These are phyloP conservation scores for Horisme vitalbata DNA, from an alignment of 2,888 invertebrate species.

Conservation along the genomic window DNA sequence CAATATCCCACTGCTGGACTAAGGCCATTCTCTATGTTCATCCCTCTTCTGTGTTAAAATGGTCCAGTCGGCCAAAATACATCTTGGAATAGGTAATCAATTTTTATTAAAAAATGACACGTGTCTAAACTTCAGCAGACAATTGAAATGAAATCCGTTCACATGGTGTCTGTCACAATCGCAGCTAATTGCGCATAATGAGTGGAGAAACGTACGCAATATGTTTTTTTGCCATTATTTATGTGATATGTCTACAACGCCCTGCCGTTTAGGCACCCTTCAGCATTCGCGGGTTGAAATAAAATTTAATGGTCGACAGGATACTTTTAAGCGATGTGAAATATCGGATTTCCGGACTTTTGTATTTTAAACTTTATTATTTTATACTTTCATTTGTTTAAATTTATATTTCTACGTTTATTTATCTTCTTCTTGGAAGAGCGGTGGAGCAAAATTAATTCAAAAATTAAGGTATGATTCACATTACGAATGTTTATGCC, in stretches of 20 bases:
- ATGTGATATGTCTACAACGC: slow-evolving; percentile 57
- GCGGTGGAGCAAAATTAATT: no score
- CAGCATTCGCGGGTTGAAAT: slow-evolving; percentile 64
- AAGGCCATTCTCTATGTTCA: no score
- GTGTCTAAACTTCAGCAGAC: slow-evolving; percentile 43
- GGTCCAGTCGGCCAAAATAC: not conserved
- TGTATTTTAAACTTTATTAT: slow-evolving; percentile 32
- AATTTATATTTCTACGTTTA: no score
- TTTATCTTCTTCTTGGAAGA: no score
- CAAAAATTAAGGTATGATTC: no score
- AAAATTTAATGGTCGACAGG: slow-evolving; percentile 78
- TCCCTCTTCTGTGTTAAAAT: no score
- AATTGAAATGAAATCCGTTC: slow-evolving; percentile 68
- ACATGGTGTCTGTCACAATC: slow-evolving; percentile 77
- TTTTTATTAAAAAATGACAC: slow-evolving; percentile 41
- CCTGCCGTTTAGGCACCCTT: slow-evolving; percentile 68
- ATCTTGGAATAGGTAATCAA: slow-evolving; percentile 20
- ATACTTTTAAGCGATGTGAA: slow-evolving; percentile 59
- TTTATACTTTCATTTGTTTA: not conserved
- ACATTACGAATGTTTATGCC: no score
- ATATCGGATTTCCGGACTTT: slow-evolving; percentile 75
- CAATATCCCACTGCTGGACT: no score
- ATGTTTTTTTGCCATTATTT: slow-evolving; percentile 80
- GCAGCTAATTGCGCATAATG: slow-evolving; percentile 83
- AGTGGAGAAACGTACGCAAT: slow-evolving; percentile 74